Conservation (phyloP, 2,113 vertebrate species). For the Poecilia latipinna region DNA sequence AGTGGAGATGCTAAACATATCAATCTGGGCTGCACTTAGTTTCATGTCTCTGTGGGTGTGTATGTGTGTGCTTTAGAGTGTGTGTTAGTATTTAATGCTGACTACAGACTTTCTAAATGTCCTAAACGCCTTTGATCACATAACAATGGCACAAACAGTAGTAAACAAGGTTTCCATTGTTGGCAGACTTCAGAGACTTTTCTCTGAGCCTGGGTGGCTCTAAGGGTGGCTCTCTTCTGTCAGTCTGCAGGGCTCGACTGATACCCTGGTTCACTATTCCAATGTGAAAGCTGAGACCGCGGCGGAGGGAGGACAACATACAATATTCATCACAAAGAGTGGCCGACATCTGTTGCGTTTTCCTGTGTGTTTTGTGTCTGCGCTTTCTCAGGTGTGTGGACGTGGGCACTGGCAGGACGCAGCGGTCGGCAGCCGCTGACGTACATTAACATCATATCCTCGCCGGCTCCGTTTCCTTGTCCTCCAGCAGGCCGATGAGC, state of each 20-base stretch:
- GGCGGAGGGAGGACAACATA: conserved; percentile 37
- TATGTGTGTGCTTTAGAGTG: conserved; percentile 34
- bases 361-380: conserved; percentile 26
- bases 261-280: conserved; percentile 22
- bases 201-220: conserved; percentile 7
- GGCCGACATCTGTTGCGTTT: conserved; percentile 34
- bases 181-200: conserved; percentile 39
- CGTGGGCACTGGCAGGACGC: conserved; percentile 37
- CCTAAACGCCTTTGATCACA: conserved; percentile 37
- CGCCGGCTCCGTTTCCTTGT: conserved; percentile 87
- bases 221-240: conserved; percentile 24
- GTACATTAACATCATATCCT: conserved; percentile 86
- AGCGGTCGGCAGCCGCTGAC: conserved; percentile 31
- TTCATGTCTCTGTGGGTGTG: conserved; percentile 4
- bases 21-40: conserved; percentile 45
- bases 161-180: conserved; percentile 53
- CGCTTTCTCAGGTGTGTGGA: conserved; percentile 42
- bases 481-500: conserved; percentile 93
- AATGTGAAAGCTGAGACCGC: conserved; percentile 16
- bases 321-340: conserved; percentile 45
- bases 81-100: conserved; percentile 39
- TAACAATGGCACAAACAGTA: conserved; percentile 50
- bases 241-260: conserved; percentile 17
- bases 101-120: conserved; percentile 31
- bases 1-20: conserved; percentile 65